Conservation (phyloP, 2,888 invertebrate genomes). For the Ditula angustiorana region DNA sequence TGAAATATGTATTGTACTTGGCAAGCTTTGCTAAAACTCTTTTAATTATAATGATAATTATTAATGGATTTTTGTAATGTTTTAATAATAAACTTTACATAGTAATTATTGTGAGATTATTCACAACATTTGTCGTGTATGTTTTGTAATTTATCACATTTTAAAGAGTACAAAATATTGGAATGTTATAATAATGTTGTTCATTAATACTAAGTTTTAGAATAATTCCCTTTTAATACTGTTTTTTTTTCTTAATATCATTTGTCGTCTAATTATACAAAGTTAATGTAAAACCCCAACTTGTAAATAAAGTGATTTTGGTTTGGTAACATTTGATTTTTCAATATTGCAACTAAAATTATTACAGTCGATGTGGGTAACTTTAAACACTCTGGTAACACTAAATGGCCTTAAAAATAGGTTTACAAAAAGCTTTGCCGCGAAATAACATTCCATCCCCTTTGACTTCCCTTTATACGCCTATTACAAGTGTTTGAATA, state of each 20-base stretch:
- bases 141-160: constrained; percentile 85
- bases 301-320: constrained; percentile 85
- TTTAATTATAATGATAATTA: constrained; percentile 78
- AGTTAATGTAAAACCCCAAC: constrained; percentile 72
- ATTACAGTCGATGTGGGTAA: too few relatives aligned
- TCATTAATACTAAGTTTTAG: constrained; percentile 82
- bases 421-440: too few relatives aligned
- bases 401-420: too few relatives aligned
- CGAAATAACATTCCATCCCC: too few relatives aligned
- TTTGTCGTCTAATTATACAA: constrained; percentile 81
- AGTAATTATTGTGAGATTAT: constrained; percentile 80
- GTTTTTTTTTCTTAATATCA: constrained; percentile 75
- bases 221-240: constrained; percentile 79
- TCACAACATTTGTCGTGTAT: constrained; percentile 67
- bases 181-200: constrained; percentile 84
- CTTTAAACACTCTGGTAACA: too few relatives aligned
- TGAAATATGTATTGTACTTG: constrained; percentile 67
- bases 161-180: constrained; percentile 85
- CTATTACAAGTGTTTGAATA: too few relatives aligned
- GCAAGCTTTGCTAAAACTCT: constrained; percentile 76
- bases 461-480: too few relatives aligned
- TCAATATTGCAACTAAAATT: constrained; percentile 6
- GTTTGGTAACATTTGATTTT: constrained; percentile 64
- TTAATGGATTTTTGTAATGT: constrained; percentile 82
- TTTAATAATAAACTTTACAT: constrained; percentile 83